Percentiles rank a stretch among this genome's conserved stretches.
These are phyloP conservation scores for Paragorgia papillata DNA, from an alignment of 92 coral and sea anemone species.

Conservation along the genomic window DNA sequence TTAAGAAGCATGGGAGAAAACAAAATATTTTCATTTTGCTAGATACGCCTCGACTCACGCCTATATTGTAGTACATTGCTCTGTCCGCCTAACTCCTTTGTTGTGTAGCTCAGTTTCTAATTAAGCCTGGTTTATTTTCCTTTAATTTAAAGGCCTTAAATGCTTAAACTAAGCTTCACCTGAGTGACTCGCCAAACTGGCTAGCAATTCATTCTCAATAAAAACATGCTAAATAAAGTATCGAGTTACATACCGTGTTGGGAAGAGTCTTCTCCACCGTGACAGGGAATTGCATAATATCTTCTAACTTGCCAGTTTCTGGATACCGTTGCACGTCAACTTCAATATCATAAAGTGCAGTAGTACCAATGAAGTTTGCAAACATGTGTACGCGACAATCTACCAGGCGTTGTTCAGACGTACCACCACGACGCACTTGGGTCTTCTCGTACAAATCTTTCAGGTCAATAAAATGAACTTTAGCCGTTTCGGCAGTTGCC, in stretches of 20 bases:
- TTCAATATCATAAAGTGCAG: constrained; percentile 2
- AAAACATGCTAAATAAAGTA: too few relatives aligned
- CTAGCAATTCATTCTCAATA: too few relatives aligned
- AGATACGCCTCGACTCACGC: too few relatives aligned
- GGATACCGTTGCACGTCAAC: constrained; percentile 25
- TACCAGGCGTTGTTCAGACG: constrained; percentile 86
- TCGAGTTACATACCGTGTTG: constrained; percentile 14
- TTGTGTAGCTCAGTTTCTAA: too few relatives aligned
- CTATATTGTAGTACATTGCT: too few relatives aligned
- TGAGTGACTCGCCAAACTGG: too few relatives aligned
- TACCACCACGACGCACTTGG: constrained; percentile 88
- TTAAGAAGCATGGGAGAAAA: too few relatives aligned
- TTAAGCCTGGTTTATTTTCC: too few relatives aligned
- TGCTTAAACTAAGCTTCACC: too few relatives aligned
- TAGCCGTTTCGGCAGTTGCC: constrained; percentile 6
- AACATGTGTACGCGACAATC: constrained; percentile 83
- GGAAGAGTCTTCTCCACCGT: constrained; percentile 14
- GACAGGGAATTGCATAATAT: constrained; percentile 22
- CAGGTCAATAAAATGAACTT: constrained; percentile 70
- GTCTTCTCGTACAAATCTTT: constrained; percentile 85
- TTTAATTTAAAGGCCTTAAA: too few relatives aligned
- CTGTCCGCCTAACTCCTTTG: too few relatives aligned
- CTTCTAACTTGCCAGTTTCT: constrained; percentile 13
- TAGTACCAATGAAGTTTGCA: constrained; percentile 65
- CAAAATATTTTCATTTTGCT: too few relatives aligned